Base-by-base conservation (phyloP, 1,140 invertebrate genomes). In the Drosophila arawakana region DNA sequence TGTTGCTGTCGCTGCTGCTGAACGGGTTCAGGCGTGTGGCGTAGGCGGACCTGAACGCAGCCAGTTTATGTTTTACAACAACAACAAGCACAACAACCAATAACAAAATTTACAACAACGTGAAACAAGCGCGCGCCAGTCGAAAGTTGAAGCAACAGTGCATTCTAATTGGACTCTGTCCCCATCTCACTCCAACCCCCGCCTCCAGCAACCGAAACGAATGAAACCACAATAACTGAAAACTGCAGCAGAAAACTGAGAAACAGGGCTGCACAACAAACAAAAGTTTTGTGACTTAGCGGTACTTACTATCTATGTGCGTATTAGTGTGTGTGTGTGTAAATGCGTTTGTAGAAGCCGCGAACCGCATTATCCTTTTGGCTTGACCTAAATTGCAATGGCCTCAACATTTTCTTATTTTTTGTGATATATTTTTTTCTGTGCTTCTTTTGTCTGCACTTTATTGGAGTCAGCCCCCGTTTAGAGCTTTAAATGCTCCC, bases 311-410 rank as follows among this genome's bases (percentile, higher is more conserved):
- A 54, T 68, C 63, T 60, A 8, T 55, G 30, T 61, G 13, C 13
- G 8, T 55, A 30, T 54, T 4, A 1, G 1, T 46, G 18, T 35
- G 8, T 59, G 54, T 25, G n/a, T 15, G 8, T 69, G 8, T 15
- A 35, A 46, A 10, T 60, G 44, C 46, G 39, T 41, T 50, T 59
- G 52, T 62, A 39, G 46, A 77, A 79, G 73, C 73, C 79, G 73
- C 70, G 67, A 82, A 77, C 67, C 73, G 70, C 73, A 88, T 80
- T 80, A 86, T 88, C 73, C 74, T 74, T 71, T 82, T 71, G 79
- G 79, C 76, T 86, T 86, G 82, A 86, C 83, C 82, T 71, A 82
- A 88, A 86, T 86, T 74, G 67, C 66, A 78, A 62, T 78, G 79
- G 67, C 63, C 73, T 67, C 54, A 61, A 52, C 49, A 34, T 49